Conservation (phyloP, 2,888 invertebrate genomes). For the Stenchaetothrips biformis region DNA sequence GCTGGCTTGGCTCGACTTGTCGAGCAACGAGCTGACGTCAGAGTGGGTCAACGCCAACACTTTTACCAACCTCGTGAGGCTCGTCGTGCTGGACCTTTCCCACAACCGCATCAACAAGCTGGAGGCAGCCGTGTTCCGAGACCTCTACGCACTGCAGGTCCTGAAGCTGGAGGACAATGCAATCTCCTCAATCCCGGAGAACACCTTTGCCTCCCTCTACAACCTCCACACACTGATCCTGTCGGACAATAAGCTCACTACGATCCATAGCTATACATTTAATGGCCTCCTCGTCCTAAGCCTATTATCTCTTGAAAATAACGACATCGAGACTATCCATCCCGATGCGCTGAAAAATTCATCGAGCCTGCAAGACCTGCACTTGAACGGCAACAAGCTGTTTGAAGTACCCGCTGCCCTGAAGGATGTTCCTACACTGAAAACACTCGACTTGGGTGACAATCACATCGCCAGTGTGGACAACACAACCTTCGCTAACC, state of each 20-base stretch:
- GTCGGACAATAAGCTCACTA: slow-evolving; percentile 71
- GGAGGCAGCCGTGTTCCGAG: slow-evolving; percentile 70
- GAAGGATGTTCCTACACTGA: slow-evolving; percentile 67
- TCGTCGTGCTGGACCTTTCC: slow-evolving; percentile 72
- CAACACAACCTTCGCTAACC: slow-evolving; percentile 72
- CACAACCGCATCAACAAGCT: slow-evolving; percentile 69
- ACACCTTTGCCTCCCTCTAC: slow-evolving; percentile 68
- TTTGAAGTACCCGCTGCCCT: slow-evolving; percentile 69
- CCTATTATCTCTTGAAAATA: slow-evolving; percentile 73
- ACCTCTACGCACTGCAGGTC: slow-evolving; percentile 73
- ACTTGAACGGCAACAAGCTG: slow-evolving; percentile 75
- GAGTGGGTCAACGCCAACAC: slow-evolving; percentile 80
- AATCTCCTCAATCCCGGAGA: slow-evolving; percentile 70
- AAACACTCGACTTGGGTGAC: slow-evolving; percentile 77
- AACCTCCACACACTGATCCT: slow-evolving; percentile 77
- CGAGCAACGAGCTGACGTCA: slow-evolving; percentile 71
- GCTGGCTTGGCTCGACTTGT: slow-evolving; percentile 69
- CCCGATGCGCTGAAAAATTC: slow-evolving; percentile 72
- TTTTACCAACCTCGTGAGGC: slow-evolving; percentile 68
- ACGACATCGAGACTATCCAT: slow-evolving; percentile 68
- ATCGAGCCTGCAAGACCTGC: slow-evolving; percentile 72
- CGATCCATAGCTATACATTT: slow-evolving; percentile 69
- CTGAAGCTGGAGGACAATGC: slow-evolving; percentile 74
- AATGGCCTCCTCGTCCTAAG: slow-evolving; percentile 70
- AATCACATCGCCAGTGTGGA: slow-evolving; percentile 75